Base-by-base conservation (phyloP, 2,113 vertebrate species). In the Hippocampus guttulatus region DNA sequence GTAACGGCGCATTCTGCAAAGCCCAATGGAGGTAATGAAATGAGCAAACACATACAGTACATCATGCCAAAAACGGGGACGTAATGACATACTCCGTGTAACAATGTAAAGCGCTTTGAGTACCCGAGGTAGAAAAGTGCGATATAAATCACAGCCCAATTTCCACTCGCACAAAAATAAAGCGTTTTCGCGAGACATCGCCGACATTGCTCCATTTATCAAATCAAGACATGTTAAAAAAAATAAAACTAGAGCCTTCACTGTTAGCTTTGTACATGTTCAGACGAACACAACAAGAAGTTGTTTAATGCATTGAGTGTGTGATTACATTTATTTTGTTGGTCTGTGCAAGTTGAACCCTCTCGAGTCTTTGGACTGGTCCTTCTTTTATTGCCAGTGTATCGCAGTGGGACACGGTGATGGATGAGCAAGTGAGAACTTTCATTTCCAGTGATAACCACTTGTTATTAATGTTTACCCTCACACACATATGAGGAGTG, bases 371-470 rank as follows among this genome's bases (percentile, higher is more conserved):
- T 21, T 23, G 62, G n/a, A 41, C 9, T 21, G 30, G 16, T 40
- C 20, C 61, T 63, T 58, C 20, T 63, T 27, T 63, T 63, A 64
- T 64, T 64, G 62, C 38, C 10, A 41, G 21, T 41, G 10, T 43
- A 64, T 64, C 62, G n/a, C 38, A 14, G n/a, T 23, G 30, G 62
- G 40, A 41, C 21, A 23, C 23, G 14, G 62, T 64, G 62, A 64
- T 64, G 62, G 62, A 64, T 64, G 62, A 43, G 40, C 40, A 43
- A 64, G 58, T 33, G 27, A 16, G 18, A 61, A 61, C 58, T 64
- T n/a, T 27, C 23, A 38, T 16, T 73, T 16, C 63, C 27, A 33
- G 4, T 49, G 41, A 69, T 23, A 38, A 64, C n/a, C 41, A 45
- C 12, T 7, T 45, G 12, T 64, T 64, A 64, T 43, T 23, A 23